Evolutionary conservation across 1,140 invertebrate genomes (phyloP).

Genomic region (Chionoecetes opilio): DNA sequence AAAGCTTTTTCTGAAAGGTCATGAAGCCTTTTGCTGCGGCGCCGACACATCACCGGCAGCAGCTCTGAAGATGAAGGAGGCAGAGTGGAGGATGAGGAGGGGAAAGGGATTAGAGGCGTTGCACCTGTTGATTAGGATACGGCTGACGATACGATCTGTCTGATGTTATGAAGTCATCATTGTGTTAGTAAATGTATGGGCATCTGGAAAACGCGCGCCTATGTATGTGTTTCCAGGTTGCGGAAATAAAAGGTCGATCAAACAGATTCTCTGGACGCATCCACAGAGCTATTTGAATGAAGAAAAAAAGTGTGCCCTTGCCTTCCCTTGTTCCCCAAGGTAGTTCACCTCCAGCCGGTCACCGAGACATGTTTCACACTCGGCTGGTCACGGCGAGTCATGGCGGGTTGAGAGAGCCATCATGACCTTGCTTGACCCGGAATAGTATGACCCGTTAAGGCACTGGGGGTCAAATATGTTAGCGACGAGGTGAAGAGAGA

Average conservation of each 20-base stretch:
- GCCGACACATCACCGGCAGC: neutral
- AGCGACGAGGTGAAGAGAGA: too few species aligned
- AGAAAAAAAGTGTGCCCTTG: neutral
- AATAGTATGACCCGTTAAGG: slow-evolving; percentile 15
- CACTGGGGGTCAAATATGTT: too few species aligned
- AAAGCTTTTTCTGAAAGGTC: neutral
- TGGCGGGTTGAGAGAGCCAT: neutral
- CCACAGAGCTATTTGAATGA: neutral
- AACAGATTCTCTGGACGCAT: neutral
- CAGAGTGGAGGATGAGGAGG: neutral
- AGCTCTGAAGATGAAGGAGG: neutral
- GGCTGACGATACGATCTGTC: neutral
- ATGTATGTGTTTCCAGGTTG: neutral
- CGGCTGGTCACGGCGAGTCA: neutral
- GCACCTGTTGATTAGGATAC: neutral
- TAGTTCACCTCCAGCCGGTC: neutral
- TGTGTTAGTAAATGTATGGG: neutral
- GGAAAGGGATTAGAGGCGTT: neutral
- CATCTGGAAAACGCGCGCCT: neutral
- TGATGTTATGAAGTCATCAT: neutral
- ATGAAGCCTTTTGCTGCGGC: neutral
- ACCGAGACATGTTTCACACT: slow-evolving; percentile 13
- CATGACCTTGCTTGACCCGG: slow-evolving; percentile 15
- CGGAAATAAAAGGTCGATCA: neutral
- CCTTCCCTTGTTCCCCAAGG: slow-evolving; percentile 2